Evolutionary conservation across 2,888 invertebrate genomes (phyloP), one percentile per base, ranked within the genome.

Genomic region (Thyatira batis): DNA sequence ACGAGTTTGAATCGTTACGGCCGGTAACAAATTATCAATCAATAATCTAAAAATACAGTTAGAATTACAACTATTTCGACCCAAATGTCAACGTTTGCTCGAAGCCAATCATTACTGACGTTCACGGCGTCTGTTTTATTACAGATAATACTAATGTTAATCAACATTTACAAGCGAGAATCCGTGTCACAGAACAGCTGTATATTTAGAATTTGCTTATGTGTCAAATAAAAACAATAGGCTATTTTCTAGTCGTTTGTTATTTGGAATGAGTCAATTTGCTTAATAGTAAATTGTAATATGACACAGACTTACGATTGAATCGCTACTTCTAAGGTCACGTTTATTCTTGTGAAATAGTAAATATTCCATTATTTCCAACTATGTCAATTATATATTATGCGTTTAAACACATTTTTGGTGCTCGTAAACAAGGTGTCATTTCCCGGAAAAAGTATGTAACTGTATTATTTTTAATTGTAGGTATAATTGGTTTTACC

Each of bases 41-140:
- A 70, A 77, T 81, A 74, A 72, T 71, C 73, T 70, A 66, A 73
- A 74, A 80, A 66, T 80, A 87, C 88, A 83, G 87, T 89, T 88
- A 87, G 67, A 71, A 64, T 69, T 77, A 79, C 79, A 75, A 80
- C 75, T 83, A 78, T 80, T 76, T 67, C 70, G 80, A 81, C 82
- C 81, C 65, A 73, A 82, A 81, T 82, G 68, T 73, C 71, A 69
- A 66, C 61, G 58, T 60, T 64, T 51, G 59, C 63, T 67, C 60
- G 61, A 58, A 68, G 67, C 55, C 58, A 63, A 59, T 57, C 54
- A 44, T 27, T 23, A n/a, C 48, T 13, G 13, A 54, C 27, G 21
- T 48, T 65, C 63, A 58, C 60, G 68, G 56, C 70, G 60, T 67
- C 57, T 59, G 59, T 69, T 71, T 66, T 63, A 66, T 69, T 62